These are phyloP conservation scores for Psittacula derbiana DNA, from an alignment of 2,797 vertebrate species.

Conservation along the genomic window DNA sequence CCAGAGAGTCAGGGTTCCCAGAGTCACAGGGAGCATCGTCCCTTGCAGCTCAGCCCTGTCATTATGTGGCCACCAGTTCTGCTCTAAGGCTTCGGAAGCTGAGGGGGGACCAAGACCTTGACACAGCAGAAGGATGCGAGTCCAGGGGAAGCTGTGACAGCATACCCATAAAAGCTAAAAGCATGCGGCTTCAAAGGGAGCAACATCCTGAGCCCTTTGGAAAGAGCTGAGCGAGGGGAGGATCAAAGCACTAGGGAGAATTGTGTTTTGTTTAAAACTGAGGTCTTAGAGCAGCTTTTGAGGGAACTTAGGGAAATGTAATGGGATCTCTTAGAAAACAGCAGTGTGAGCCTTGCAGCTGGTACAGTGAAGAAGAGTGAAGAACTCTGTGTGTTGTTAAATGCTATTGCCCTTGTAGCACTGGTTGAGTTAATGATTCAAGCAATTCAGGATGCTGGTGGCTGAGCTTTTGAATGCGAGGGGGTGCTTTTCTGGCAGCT, in stretches of 20 bases:
- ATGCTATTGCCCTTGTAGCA: neutral
- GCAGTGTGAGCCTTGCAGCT: neutral
- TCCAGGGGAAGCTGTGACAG: neutral
- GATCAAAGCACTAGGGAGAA: constrained; percentile 36
- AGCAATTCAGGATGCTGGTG: neutral
- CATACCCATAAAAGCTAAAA: neutral
- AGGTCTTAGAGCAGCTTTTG: constrained; percentile 15
- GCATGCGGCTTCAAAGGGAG: neutral
- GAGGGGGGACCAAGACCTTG: neutral
- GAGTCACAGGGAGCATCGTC: neutral
- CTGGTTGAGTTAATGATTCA: neutral
- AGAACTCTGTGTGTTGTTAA: neutral
- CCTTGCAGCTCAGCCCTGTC: neutral
- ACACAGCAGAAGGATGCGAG: neutral
- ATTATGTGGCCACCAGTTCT: neutral
- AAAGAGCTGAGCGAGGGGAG: neutral
- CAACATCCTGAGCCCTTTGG: neutral
- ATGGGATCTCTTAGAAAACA: constrained; percentile 6
- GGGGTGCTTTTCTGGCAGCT: neutral
- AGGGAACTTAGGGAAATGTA: neutral
- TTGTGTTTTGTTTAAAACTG: constrained; percentile 1
- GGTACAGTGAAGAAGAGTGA: neutral
- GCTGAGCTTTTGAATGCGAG: neutral
- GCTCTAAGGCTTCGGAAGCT: neutral
- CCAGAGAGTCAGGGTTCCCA: neutral